Evolutionary conservation across 35 echinoderm and acorn worm genomes (phyloP).

Genomic region (Acanthaster planci): DNA sequence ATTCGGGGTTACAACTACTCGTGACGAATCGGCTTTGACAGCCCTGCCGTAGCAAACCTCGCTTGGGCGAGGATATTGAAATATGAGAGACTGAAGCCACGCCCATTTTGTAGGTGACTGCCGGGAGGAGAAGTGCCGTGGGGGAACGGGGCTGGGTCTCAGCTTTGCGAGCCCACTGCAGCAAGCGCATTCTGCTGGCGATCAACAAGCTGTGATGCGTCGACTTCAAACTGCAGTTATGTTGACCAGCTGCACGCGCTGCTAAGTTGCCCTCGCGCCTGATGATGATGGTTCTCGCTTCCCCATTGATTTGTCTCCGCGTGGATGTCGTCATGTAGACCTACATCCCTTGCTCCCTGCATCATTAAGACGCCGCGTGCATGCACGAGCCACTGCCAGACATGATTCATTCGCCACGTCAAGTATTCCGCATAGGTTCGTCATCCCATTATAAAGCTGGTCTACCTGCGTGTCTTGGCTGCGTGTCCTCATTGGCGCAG

Average conservation of each 20-base stretch:
- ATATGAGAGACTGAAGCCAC: not conserved
- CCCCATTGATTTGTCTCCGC: not conserved
- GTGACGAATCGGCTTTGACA: slow-evolving; percentile 6
- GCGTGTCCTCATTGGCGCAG: slow-evolving; percentile 1
- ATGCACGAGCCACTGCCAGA: not conserved
- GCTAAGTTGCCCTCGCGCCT: not conserved
- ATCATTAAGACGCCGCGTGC: not conserved
- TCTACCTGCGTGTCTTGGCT: too few species aligned
- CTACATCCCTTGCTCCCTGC: not conserved
- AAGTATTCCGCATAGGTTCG: not conserved
- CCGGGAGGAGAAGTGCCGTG: too few species aligned
- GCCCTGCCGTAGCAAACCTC: not conserved
- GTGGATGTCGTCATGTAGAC: slow-evolving; percentile 8
- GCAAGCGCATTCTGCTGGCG: too few species aligned
- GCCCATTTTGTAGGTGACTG: slow-evolving; percentile 25
- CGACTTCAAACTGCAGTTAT: not conserved
- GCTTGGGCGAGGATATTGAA: not conserved
- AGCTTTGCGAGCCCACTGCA: too few species aligned
- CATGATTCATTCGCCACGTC: slow-evolving; percentile 28
- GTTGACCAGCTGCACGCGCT: not conserved
- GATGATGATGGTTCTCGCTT: slow-evolving; percentile 1
- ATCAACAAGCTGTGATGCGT: slow-evolving; percentile 6
- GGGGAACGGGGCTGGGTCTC: too few species aligned
- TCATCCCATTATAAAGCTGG: too few species aligned
- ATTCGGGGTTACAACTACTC: not conserved